A percentile compares a stretch with the other conserved stretches of the same genome.
Evolutionary conservation across 2,113 vertebrate species (phyloP).

Genomic region (Pseudopodoces humilis): DNA sequence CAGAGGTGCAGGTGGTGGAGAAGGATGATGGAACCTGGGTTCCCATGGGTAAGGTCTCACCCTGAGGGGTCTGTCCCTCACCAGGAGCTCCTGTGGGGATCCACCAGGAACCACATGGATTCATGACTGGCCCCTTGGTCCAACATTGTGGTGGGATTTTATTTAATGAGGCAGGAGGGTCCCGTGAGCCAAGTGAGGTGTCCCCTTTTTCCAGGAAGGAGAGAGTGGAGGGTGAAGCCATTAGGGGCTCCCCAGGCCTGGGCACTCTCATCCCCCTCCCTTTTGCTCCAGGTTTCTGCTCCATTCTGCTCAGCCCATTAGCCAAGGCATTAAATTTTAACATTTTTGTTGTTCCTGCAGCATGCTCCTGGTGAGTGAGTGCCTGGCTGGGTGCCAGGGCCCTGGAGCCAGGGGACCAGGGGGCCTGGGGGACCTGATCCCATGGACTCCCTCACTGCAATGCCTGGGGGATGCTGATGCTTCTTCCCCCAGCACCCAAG

Average conservation of each 20-base stretch:
- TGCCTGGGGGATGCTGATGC: background rate
- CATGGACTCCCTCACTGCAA: rapidly evolving
- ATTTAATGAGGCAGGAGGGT: background rate
- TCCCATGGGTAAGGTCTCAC: background rate
- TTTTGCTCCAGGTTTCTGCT: background rate
- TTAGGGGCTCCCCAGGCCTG: background rate
- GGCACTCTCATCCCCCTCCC: background rate
- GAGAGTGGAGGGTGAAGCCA: background rate
- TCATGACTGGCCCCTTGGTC: rapidly evolving
- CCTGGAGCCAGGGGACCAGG: background rate
- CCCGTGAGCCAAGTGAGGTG: background rate
- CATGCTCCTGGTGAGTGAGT: background rate
- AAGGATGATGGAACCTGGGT: background rate
- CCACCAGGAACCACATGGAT: background rate
- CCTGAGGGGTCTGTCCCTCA: background rate
- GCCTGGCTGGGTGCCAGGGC: background rate
- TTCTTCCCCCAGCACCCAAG: background rate
- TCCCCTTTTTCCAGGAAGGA: background rate
- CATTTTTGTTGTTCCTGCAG: background rate
- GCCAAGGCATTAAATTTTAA: constrained; percentile 33
- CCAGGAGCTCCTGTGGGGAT: background rate
- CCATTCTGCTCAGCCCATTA: background rate
- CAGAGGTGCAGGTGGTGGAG: background rate
- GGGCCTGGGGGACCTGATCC: background rate
- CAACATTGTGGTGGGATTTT: rapidly evolving